phyloP scores from a whole-genome alignment of 2,888 invertebrate species.

The Adelognathus sp. region DNA sequence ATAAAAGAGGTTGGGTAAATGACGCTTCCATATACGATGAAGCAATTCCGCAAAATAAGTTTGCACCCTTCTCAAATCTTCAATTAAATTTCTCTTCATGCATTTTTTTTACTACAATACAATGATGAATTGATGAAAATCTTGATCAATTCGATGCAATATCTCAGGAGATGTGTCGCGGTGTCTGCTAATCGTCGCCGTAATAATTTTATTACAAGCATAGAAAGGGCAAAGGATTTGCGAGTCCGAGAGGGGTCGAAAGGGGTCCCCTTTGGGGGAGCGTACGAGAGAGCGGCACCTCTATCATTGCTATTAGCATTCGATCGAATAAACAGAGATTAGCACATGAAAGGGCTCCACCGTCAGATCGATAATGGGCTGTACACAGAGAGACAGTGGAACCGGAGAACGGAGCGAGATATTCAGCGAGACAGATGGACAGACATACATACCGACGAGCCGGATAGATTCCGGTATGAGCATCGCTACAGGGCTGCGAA shows the following conservation, averaged over 20 bases:
- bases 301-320: constrained; percentile 64
- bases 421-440: not conserved
- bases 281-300: constrained; percentile 39
- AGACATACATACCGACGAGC: not conserved
- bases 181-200: constrained; percentile 25
- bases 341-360: constrained; percentile 76
- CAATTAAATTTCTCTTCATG: too few species aligned
- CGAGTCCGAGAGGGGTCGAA: not conserved
- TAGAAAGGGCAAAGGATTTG: constrained; percentile 23
- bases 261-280: constrained; percentile 46
- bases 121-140: too few species aligned
- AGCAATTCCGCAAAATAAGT: too few species aligned
- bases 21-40: too few species aligned
- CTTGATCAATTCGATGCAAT: not conserved
- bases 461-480: constrained; percentile 36
- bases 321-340: constrained; percentile 79
- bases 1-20: too few species aligned
- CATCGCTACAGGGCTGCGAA: constrained; percentile 13
- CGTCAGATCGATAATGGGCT: constrained; percentile 61
- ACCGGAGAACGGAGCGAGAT: constrained; percentile 25
- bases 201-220: constrained; percentile 55
- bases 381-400: constrained; percentile 39
- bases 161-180: not conserved
- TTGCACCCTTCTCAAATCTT: too few species aligned
- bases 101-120: too few species aligned